Evolutionary conservation across 2,797 vertebrate genomes (phyloP).

Genomic region (Sebastes miniatus): DNA sequence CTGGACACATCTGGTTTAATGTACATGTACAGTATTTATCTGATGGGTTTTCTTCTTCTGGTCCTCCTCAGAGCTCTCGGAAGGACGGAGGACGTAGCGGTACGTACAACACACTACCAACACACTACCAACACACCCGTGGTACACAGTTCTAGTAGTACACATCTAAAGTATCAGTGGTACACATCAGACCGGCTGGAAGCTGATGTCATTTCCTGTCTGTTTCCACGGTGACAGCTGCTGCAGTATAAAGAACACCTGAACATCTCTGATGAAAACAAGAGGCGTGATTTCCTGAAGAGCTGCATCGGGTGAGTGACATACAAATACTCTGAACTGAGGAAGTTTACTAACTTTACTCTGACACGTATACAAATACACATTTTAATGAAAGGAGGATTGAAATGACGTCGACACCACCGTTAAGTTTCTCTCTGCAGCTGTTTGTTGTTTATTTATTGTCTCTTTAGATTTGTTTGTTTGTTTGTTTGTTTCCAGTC

Average conservation of each 20-base stretch:
- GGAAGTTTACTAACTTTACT: background rate
- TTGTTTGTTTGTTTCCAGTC: slow-evolving; percentile 39
- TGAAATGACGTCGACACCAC: too few relatives aligned
- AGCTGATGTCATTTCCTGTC: background rate
- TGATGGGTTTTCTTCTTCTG: background rate
- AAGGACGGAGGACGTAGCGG: slow-evolving; percentile 91
- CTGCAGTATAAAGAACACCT: slow-evolving; percentile 93
- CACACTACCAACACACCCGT: too few relatives aligned
- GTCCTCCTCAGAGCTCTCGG: slow-evolving; percentile 84
- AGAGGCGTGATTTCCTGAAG: slow-evolving; percentile 92
- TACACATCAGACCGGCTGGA: background rate
- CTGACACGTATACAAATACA: background rate
- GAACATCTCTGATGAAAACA: slow-evolving; percentile 87
- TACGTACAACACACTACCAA: slow-evolving; percentile 73
- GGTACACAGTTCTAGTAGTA: background rate
- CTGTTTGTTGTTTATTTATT: background rate
- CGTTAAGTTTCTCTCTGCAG: background rate
- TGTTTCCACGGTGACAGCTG: slow-evolving; percentile 78
- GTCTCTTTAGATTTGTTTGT: background rate
- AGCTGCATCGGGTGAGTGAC: slow-evolving; percentile 87
- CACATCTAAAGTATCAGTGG: background rate
- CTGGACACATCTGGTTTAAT: background rate
- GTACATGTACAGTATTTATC: background rate
- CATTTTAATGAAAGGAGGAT: too few relatives aligned
- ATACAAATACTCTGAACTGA: background rate